Evolutionary conservation across 2,113 vertebrate species (phyloP), one percentile per base, ranked within the genome.

Genomic region (Paradisaea rubra): DNA sequence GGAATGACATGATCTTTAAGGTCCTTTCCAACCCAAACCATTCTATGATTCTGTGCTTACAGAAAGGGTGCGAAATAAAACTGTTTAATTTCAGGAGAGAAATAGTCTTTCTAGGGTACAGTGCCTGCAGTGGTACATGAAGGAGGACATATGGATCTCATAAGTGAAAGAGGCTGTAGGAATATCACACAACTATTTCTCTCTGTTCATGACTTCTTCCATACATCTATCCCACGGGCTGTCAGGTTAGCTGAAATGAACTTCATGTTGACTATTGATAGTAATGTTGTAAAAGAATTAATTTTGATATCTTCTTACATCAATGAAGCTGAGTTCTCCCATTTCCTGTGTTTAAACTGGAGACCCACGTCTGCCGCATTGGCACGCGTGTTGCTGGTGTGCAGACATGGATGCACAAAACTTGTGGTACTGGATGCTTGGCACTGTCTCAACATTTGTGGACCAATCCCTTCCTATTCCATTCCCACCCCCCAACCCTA

Each of bases 371-470:
- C 13, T 59, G 15, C 5, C 13, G 17, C 53, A 39, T 25, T 54
- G 25, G 12, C 50, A 54, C 0, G 1, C 21, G 13, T 5, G 8
- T 11, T 27, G 7, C 22, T 71, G 19, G 6, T 70, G 27, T 41
- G 56, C 1, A 6, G 15, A 8, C 15, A 11, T 0, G 4, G 14
- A 37, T 13, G 9, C 1, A 2, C 24, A 81, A 24, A 84, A 44
- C 8, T n/a, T n/a, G n/a, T 8, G 5, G 42, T 47, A 10, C 7
- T 52, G 27, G 27, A 39, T 50, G 25, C 6, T 24, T 22, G 61
- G 7, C 1, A 3, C 22, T 31, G 8, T 13, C 31, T 49, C 6
- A 74, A 9, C 39, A 2, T 56, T 50, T 66, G 28, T 66, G 52
- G 37, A 16, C 11, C 18, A n/a, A 12, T 8, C 5, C 22, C 7